Base-by-base conservation (phyloP, 1,140 invertebrate genomes). In the Phenacoccus solenopsis region DNA sequence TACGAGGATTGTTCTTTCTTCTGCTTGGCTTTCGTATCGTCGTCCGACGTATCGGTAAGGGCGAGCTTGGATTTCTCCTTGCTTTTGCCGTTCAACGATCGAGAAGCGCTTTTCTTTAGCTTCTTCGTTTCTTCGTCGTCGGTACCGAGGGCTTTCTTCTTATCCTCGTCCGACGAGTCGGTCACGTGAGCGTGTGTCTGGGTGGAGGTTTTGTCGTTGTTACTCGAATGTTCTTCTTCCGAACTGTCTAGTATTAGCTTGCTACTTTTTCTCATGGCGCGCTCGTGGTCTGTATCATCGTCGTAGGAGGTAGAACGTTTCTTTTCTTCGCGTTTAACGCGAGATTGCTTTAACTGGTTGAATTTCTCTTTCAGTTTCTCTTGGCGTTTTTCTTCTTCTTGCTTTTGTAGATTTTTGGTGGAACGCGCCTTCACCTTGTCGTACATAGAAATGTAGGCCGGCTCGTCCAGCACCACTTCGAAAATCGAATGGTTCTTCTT, bases 361-460 rank as follows among this genome's bases (percentile, higher is more conserved):
- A 95, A 94, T 79, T 94, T 93, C 21, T 93, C 90, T 78, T 93
- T 91, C 21, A 93, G 84, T 78, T 88, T 88, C 79, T 91, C 89
- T 78, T 92, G 88, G 4, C 90, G 83, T 75, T 93, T 91, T 80
- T 93, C 88, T 78, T 94, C 90, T 76, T 94, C 91, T 74, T 91
- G 85, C 77, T 92, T 93, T 78, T 93, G 90, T 88, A 92, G 90
- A 76, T 92, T 91, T 78, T 93, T 93, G 70, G 89, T 94, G 25
- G 93, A 96, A 56, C 94, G 85, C 2, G 94, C 91, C 80, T 98
- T 98, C 0, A 98, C 94, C 80, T 97, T 97, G 77, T 98, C 96
- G 78, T 98, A 98, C 95, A 98, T 98, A 30, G 94, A 97, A 71
- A 95, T 93, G 76, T 95, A 96, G 13, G 88, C 88, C 1, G 91